Conservation (phyloP, 2,113 vertebrate genomes). For the Leptosomus discolor region DNA sequence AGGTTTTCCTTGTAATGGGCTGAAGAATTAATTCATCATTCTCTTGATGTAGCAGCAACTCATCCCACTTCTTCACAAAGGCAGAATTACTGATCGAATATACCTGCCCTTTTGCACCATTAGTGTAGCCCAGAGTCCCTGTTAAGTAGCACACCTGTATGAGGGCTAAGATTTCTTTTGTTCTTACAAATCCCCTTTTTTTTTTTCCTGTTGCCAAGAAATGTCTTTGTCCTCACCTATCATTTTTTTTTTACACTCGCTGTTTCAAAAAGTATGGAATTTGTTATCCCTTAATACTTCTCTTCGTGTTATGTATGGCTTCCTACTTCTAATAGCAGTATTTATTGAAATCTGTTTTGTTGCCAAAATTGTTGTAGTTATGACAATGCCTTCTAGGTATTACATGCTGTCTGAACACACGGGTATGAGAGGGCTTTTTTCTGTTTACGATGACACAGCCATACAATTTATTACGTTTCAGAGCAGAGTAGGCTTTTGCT, state of each 20-base stretch:
- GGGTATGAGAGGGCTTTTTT: background rate
- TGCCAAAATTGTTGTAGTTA: constrained; percentile 1
- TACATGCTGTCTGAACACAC: background rate
- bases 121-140: background rate
- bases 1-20: background rate
- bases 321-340: background rate
- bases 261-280: background rate
- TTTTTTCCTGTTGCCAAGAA: background rate
- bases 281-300: background rate
- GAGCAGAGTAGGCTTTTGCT: background rate
- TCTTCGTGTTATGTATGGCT: background rate
- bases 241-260: background rate
- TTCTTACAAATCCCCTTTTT: background rate
- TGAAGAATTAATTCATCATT: background rate
- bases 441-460: background rate
- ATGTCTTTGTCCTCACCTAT: background rate
- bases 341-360: constrained; percentile 29
- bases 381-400: constrained; percentile 16
- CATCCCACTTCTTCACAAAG: background rate
- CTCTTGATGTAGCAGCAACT: background rate
- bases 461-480: background rate
- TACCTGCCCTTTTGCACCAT: background rate
- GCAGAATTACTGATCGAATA: background rate
- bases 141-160: background rate
- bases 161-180: background rate